Evolutionary conservation across 1,140 invertebrate genomes (phyloP).

Genomic region (Ceratosolen solmsi): DNA sequence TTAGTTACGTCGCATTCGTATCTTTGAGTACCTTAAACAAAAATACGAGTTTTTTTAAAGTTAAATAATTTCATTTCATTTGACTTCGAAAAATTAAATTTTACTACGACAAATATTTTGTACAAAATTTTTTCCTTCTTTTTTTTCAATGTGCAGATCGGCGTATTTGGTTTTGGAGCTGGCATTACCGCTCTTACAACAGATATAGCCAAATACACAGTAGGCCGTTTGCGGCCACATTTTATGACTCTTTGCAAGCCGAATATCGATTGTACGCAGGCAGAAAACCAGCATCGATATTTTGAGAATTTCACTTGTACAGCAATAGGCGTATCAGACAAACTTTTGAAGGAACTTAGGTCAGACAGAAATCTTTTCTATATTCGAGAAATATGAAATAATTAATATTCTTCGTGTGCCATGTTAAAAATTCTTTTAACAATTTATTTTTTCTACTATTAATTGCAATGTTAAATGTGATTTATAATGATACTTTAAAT

Average conservation of each 20-base stretch:
- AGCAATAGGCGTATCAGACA: constrained; percentile 74
- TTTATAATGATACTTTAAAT: too few species aligned
- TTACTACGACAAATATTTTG: too few species aligned
- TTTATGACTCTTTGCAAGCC: constrained; percentile 86
- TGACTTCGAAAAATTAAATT: too few species aligned
- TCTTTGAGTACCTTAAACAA: too few species aligned
- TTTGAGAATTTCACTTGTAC: constrained; percentile 79
- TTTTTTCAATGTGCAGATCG: too few species aligned
- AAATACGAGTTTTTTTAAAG: too few species aligned
- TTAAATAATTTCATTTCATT: too few species aligned
- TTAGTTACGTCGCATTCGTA: too few species aligned
- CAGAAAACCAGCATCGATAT: constrained; percentile 77
- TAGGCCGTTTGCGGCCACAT: constrained; percentile 93
- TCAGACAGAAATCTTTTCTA: constrained; percentile 51
- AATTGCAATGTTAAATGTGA: too few species aligned
- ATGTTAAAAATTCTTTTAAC: too few species aligned
- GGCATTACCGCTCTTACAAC: constrained; percentile 87
- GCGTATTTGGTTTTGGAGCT: constrained; percentile 90
- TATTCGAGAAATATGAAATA: background rate
- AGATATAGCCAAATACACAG: constrained; percentile 92
- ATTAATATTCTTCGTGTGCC: background rate
- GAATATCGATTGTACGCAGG: constrained; percentile 75
- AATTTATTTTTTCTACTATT: too few species aligned
- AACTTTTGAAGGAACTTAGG: constrained; percentile 81
- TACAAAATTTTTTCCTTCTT: too few species aligned